These are phyloP conservation scores for Babylonia areolata DNA, from an alignment of 1,140 invertebrate genomes.

Conservation along the genomic window DNA sequence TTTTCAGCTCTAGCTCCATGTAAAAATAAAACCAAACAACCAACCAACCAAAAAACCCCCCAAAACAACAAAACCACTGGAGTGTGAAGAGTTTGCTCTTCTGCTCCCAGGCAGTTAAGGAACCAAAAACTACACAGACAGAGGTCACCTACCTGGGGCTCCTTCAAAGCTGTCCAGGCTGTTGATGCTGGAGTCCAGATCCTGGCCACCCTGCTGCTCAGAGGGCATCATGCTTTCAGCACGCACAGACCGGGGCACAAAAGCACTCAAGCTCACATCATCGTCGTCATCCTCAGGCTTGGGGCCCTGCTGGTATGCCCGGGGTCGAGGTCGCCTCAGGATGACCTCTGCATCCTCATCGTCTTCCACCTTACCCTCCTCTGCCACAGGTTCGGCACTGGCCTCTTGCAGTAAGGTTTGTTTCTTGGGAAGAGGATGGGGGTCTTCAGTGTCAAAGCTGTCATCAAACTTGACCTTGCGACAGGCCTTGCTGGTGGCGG, in stretches of 20 bases:
- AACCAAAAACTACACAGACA: too few species aligned
- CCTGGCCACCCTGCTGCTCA: slow-evolving; percentile 31
- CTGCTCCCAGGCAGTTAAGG: too few species aligned
- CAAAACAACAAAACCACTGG: too few species aligned
- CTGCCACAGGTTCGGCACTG: neutral
- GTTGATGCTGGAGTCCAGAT: slow-evolving; percentile 50
- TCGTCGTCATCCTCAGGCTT: slow-evolving; percentile 59
- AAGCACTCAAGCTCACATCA: slow-evolving; percentile 69
- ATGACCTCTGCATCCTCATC: slow-evolving; percentile 44
- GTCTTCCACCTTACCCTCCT: slow-evolving; percentile 40
- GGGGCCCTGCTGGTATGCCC: neutral
- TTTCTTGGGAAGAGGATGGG: slow-evolving; percentile 41
- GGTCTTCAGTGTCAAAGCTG: slow-evolving; percentile 68
- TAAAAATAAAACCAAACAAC: too few species aligned
- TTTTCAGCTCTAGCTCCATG: too few species aligned
- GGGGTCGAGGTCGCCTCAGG: neutral
- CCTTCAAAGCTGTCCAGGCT: slow-evolving; percentile 38
- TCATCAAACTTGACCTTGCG: slow-evolving; percentile 59
- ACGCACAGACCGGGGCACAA: slow-evolving; percentile 67
- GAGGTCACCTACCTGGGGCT: neutral
- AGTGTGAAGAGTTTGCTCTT: too few species aligned
- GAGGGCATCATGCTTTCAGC: slow-evolving; percentile 61
- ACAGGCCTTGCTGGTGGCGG: neutral
- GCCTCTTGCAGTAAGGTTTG: neutral
- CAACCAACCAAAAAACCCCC: too few species aligned